phyloP scores from a whole-genome alignment of 2,113 vertebrate species.

The Zosterops pallidus region DNA sequence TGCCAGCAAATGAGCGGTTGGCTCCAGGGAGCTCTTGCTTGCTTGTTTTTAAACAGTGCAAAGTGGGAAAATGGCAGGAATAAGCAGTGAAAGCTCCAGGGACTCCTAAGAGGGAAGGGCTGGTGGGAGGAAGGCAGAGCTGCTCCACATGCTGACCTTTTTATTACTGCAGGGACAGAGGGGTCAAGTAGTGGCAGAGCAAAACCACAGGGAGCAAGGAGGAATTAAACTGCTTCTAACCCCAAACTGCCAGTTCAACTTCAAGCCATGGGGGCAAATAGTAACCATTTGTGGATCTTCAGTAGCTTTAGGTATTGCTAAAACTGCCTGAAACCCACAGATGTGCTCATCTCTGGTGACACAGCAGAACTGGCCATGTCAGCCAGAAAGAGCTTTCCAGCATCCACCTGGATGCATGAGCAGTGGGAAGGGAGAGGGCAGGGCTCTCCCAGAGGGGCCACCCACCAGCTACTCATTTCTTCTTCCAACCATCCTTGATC shows the following conservation, averaged over 20 bases:
- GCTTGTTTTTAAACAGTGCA: constrained; percentile 66
- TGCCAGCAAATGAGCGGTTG: constrained; percentile 39
- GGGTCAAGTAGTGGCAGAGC: constrained; percentile 6
- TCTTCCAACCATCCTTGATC: neutral
- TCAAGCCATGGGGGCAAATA: neutral
- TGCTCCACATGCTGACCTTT: neutral
- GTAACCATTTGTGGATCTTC: neutral
- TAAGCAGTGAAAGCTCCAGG: constrained; percentile 15
- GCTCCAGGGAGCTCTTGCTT: constrained; percentile 60
- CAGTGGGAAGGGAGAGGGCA: neutral
- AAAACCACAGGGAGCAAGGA: neutral
- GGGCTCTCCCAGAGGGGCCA: neutral
- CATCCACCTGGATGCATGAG: fast-evolving
- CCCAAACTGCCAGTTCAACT: neutral
- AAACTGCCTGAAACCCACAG: neutral
- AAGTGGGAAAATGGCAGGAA: constrained; percentile 52
- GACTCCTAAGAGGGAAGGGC: neutral
- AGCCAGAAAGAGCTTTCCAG: neutral
- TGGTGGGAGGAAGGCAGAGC: neutral
- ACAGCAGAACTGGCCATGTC: neutral
- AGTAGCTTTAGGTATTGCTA: neutral
- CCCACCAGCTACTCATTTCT: neutral
- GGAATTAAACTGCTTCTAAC: neutral
- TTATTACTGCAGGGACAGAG: neutral
- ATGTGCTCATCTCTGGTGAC: neutral